Base-by-base conservation (phyloP, 2,113 vertebrate genomes). In the Sminthopsis crassicaudata region DNA sequence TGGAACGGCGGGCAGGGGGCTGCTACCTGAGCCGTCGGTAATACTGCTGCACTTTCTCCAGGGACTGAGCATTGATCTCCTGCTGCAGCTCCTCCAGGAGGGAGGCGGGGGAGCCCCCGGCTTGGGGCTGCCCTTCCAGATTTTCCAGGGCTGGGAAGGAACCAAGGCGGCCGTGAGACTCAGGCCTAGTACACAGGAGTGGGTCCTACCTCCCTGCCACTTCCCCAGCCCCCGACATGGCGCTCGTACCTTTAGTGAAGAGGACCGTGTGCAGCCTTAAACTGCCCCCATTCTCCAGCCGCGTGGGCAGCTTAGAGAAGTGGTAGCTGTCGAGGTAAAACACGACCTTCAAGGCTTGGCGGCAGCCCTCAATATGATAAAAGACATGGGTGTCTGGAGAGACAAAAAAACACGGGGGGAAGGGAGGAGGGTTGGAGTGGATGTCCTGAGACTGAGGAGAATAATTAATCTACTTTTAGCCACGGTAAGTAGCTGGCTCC, bases 11-110 rank as follows among this genome's bases (percentile, higher is more conserved):
- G 46, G 25, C 27, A 90, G 25, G 5, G 0, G 0, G 24, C 11
- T 2, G 36, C 91, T 98, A 99, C 99, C 99, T 99, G 99, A 99
- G 99, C 98, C 98, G 99, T 91, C 99, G 99, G 98, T 99, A 99
- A 97, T 99, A 99, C 95, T 99, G 99, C 97, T 99, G 99, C 95
- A 99, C 99, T 98, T 99, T 99, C 98, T 99, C 99, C 46, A 99
- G 98, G 14, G 99, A 99, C 94, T 99, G 92, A 0, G 98, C 98
- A 6, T 99, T 99, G 96, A 99, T 99, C 96, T 99, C 99, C 98
- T 99, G 99, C 97, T 99, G 99, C 95, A 99, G 97, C 94, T 99
- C 99, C 96, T 99, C 99, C 97, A 98, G 98, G 67, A 42, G n/a
- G 2, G 67, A 42, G 0, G 95, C 89, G 0, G 94, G 91, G 53